Percentiles rank a stretch among this genome's conserved stretches.
These are phyloP conservation scores for Hirundo rustica DNA, from an alignment of 2,797 vertebrate genomes.

Conservation along the genomic window DNA sequence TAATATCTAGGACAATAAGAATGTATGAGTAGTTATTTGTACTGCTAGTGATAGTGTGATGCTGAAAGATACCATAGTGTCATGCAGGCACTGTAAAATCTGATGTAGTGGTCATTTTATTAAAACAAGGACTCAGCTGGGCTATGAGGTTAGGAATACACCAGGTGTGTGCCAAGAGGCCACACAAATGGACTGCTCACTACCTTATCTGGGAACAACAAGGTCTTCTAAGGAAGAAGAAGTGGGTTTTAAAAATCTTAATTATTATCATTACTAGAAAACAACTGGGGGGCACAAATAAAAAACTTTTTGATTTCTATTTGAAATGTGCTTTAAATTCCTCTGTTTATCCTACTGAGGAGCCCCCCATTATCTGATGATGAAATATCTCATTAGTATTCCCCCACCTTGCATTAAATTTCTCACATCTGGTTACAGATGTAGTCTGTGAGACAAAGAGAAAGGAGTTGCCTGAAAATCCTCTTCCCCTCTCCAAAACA, in stretches of 20 bases:
- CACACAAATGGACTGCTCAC: background rate
- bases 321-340: background rate
- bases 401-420: background rate
- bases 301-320: background rate
- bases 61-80: background rate
- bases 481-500: background rate
- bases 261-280: background rate
- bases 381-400: background rate
- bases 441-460: background rate
- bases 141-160: background rate
- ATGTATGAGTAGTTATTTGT: background rate
- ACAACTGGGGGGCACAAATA: background rate
- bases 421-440: background rate
- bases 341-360: background rate
- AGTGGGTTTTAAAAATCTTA: background rate
- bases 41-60: background rate
- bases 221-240: background rate
- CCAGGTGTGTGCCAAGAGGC: fast-evolving
- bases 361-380: background rate
- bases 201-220: background rate
- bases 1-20: background rate
- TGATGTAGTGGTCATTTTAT: background rate
- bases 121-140: background rate
- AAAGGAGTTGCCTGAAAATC: background rate
- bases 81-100: background rate